A percentile compares a stretch with the other conserved stretches of the same genome.
phyloP scores from a whole-genome alignment of 2,797 vertebrate species.

The Poliocrania exsul region DNA sequence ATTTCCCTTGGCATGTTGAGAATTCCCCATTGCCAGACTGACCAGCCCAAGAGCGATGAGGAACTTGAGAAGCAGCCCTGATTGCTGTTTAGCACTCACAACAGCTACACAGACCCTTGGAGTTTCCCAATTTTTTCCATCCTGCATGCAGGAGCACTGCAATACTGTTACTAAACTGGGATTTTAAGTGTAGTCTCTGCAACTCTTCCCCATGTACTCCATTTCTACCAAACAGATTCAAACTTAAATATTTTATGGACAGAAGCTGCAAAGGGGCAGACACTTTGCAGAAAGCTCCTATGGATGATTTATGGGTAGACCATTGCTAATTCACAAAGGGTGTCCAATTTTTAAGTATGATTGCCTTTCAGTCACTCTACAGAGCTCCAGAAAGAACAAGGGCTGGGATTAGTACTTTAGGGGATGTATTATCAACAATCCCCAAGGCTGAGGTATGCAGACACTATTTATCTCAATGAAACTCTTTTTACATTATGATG shows the following conservation, averaged over 20 bases:
- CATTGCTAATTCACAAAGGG: not conserved
- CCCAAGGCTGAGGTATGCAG: conserved; percentile 4
- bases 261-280: not conserved
- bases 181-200: not conserved
- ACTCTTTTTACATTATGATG: conserved; percentile 17
- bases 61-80: not conserved
- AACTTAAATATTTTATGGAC: not conserved
- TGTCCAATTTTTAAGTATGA: conserved; percentile 1
- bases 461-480: conserved; percentile 51
- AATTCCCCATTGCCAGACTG: not conserved
- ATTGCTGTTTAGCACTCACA: not conserved
- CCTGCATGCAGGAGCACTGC: not conserved
- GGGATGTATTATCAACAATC: not conserved
- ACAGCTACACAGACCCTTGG: not conserved
- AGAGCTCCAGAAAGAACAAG: not conserved
- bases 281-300: not conserved
- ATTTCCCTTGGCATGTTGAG: not conserved
- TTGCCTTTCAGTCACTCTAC: conserved; percentile 21
- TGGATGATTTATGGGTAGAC: not conserved
- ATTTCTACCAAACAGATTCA: not conserved
- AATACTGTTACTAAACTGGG: not conserved
- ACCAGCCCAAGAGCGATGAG: not conserved
- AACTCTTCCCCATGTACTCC: not conserved
- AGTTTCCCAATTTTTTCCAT: not conserved
- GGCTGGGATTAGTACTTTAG: not conserved